A percentile compares a stretch with the other conserved stretches of the same genome.
phyloP scores from a whole-genome alignment of 1,140 invertebrate genomes.

The Venustaconcha ellipsiformis region DNA sequence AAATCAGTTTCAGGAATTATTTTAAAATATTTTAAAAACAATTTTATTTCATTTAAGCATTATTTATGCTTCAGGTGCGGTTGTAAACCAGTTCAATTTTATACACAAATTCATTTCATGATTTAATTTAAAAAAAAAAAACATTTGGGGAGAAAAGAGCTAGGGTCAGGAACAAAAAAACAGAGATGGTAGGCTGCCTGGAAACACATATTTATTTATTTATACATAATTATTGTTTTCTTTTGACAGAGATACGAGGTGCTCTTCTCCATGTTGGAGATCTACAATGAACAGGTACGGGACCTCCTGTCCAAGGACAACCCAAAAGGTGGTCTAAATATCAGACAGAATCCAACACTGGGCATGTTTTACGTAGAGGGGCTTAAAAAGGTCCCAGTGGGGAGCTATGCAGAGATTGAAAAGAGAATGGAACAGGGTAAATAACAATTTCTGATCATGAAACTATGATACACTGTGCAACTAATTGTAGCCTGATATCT shows the following conservation, averaged over 20 bases:
- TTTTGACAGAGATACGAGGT: slow-evolving; percentile 66
- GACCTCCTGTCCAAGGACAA: slow-evolving; percentile 68
- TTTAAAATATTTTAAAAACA: too few relatives aligned
- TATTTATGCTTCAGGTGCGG: too few relatives aligned
- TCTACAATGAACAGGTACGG: slow-evolving; percentile 70
- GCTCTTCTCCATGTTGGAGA: slow-evolving; percentile 70
- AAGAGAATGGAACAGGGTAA: slow-evolving; percentile 69
- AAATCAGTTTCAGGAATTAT: too few relatives aligned
- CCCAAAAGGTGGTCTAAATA: slow-evolving; percentile 68
- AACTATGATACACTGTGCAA: too few relatives aligned
- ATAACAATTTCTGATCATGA: neutral
- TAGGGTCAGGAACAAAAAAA: too few relatives aligned
- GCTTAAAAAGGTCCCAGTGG: slow-evolving; percentile 68
- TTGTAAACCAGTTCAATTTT: too few relatives aligned
- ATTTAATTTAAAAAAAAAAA: too few relatives aligned
- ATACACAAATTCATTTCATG: too few relatives aligned
- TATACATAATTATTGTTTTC: slow-evolving; percentile 8
- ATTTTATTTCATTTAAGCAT: too few relatives aligned
- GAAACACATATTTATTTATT: neutral
- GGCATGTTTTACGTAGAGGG: slow-evolving; percentile 69
- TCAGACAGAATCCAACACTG: slow-evolving; percentile 68
- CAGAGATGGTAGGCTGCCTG: too few relatives aligned
- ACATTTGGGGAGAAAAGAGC: too few relatives aligned
- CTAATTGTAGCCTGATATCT: too few relatives aligned
- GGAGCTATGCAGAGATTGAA: slow-evolving; percentile 69